Evolutionary conservation across 2,113 vertebrate genomes (phyloP).

Genomic region (Laticauda colubrina): DNA sequence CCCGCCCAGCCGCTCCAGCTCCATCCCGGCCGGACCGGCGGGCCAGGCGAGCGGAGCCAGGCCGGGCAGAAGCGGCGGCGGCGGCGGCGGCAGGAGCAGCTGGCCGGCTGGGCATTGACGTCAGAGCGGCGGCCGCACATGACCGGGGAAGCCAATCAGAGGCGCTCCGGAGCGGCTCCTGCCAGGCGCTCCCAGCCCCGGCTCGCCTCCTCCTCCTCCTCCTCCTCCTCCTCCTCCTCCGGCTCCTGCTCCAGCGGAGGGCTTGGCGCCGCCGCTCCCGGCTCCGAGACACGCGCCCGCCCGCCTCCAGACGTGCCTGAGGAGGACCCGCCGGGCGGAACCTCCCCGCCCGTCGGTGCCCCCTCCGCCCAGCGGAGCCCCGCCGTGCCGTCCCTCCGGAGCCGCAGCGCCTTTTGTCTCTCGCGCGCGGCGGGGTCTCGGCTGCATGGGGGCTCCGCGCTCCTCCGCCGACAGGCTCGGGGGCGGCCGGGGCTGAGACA

Average conservation of each 20-base stretch:
- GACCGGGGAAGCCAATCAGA: slow-evolving; percentile 8
- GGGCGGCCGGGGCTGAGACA: neutral
- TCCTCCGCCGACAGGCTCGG: neutral
- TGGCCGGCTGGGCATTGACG: slow-evolving; percentile 22
- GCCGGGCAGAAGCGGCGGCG: neutral
- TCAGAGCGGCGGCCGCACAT: slow-evolving; percentile 28
- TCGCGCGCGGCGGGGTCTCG: too few species aligned
- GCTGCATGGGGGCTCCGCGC: neutral
- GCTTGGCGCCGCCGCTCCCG: neutral
- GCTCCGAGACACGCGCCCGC: slow-evolving; percentile 21
- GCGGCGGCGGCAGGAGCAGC: neutral
- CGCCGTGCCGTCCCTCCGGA: too few species aligned
- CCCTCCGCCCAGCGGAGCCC: too few species aligned
- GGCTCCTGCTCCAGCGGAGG: neutral
- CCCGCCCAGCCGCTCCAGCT: too few species aligned
- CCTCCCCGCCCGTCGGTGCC: slow-evolving; percentile 6
- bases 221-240: neutral
- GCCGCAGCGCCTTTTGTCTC: too few species aligned
- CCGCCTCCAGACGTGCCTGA: slow-evolving; percentile 7
- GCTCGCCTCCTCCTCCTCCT: slow-evolving; percentile 4
- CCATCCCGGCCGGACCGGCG: slow-evolving; percentile 6
- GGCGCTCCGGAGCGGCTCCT: slow-evolving; percentile 38
- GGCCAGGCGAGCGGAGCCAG: neutral
- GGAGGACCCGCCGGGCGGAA: too few species aligned
- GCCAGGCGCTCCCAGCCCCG: slow-evolving; percentile 35